Base-by-base conservation (phyloP, 1,140 invertebrate genomes). In the Drosophila albomicans region DNA sequence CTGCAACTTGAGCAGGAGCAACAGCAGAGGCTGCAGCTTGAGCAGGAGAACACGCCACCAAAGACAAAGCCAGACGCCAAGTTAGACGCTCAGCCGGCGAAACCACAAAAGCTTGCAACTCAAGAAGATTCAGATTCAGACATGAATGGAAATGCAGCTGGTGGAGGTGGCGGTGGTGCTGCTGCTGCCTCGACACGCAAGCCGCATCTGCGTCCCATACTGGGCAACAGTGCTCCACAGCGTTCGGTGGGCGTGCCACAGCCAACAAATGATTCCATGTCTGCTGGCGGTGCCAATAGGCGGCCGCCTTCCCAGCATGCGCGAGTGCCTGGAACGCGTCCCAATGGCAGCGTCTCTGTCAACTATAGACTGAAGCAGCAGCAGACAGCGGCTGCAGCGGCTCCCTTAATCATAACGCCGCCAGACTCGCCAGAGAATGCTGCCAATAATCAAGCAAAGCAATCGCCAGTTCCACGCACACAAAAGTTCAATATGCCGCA, bases 311-410 rank as follows among this genome's bases (percentile, higher is more conserved):
- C 35, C 8, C 7, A 38, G 28, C 56, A 81, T 25, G 20, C 78
- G 13, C 86, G 78, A 1, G 45, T 51, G 3, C n/a, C 54, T 0
- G 48, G 45, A 5, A 10, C 25, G n/a, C 75, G 76, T 28, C 16
- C 74, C 13, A 43, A 63, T 0, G 57, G 75, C 20, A 16, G 41
- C 25, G 11, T 13, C 10, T 88, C 84, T 11, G 84, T 88, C 0
- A 88, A 89, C 43, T 72, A 88, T 67, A 70, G 84, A 78, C 65
- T 88, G 35, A 88, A 84, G 48, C 56, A 65, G 11, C 68, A 76
- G 20, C 74, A 66, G 49, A 32, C 49, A 57, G 20, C 66, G 35
- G 25, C 16, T 62, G 4, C 59, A 13, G 61, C 76, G 13, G 15
- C 30, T 1, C 35, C 28, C 1, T 25, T 52, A 3, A 51, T 69